Conservation (phyloP, 2,797 vertebrate species). For the Platalea minor region DNA sequence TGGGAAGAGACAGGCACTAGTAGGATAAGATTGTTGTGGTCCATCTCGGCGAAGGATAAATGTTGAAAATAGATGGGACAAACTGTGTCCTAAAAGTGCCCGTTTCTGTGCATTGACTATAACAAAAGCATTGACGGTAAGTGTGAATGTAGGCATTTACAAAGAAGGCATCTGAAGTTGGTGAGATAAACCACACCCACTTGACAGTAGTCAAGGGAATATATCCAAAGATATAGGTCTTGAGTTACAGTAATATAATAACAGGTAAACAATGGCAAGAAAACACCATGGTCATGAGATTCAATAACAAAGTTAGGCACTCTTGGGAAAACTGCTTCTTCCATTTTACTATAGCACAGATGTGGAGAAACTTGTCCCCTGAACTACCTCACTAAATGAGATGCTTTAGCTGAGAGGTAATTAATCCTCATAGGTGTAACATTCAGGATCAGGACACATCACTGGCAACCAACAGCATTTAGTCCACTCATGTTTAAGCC, state of each 20-base stretch:
- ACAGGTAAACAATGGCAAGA: background rate
- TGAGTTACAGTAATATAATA: background rate
- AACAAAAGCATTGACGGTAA: background rate
- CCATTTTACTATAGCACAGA: background rate
- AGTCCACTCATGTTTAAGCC: background rate
- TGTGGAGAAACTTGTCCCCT: background rate
- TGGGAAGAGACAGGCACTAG: background rate
- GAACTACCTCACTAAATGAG: background rate
- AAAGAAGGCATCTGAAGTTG: background rate
- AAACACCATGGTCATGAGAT: background rate
- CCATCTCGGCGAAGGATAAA: background rate
- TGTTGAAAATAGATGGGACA: background rate
- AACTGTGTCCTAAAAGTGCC: background rate
- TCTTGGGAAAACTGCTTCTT: background rate
- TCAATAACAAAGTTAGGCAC: background rate
- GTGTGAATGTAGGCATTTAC: background rate
- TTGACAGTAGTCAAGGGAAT: background rate
- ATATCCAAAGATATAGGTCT: background rate
- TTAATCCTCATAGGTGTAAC: background rate
- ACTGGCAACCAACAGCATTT: background rate
- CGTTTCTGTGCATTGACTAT: background rate
- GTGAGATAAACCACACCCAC: background rate
- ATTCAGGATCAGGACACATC: background rate
- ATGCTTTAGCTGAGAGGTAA: background rate
- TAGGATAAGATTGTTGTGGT: background rate